Conservation (phyloP, 2,113 vertebrate genomes). For the Paedocypris sp. region DNA sequence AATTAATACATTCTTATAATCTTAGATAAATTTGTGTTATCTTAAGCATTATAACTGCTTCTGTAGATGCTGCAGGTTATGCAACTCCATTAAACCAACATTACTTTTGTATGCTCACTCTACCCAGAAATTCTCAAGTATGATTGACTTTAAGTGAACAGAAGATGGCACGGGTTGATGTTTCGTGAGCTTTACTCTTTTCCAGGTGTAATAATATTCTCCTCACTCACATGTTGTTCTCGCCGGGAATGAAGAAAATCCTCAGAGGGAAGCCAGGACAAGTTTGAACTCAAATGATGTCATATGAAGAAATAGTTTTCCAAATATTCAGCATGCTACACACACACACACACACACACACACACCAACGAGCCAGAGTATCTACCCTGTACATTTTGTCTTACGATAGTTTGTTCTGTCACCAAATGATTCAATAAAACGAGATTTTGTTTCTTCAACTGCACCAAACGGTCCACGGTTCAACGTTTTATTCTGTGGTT, state of each 20-base stretch:
- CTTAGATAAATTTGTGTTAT: no score
- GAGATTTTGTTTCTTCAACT: conserved; percentile 24
- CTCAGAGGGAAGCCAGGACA: conserved; percentile 12
- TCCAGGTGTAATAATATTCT: no score
- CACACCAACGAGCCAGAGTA: conserved; percentile 21
- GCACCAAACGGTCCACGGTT: conserved; percentile 6
- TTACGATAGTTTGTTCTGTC: conserved; percentile 6
- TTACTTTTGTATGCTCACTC: no score
- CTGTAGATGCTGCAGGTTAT: no score
- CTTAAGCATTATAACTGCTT: no score
- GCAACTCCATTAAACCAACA: no score
- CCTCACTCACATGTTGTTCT: conserved; percentile 18
- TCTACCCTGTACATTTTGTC: conserved; percentile 34
- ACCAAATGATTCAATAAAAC: conserved; percentile 27
- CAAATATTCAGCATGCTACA: conserved; percentile 33
- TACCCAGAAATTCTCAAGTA: no score
- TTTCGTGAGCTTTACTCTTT: no score
- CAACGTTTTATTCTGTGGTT: conserved; percentile 4
- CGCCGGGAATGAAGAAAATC: conserved; percentile 2
- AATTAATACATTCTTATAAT: no score
- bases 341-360: not conserved
- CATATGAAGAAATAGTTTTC: conserved; percentile 28
- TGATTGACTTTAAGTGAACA: no score
- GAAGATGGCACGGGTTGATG: no score
- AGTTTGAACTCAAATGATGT: conserved; percentile 40